Percentiles rank a stretch among this genome's conserved stretches.
These are phyloP conservation scores for Phyto melanocephala DNA, from an alignment of 2,888 invertebrate species.

Conservation along the genomic window DNA sequence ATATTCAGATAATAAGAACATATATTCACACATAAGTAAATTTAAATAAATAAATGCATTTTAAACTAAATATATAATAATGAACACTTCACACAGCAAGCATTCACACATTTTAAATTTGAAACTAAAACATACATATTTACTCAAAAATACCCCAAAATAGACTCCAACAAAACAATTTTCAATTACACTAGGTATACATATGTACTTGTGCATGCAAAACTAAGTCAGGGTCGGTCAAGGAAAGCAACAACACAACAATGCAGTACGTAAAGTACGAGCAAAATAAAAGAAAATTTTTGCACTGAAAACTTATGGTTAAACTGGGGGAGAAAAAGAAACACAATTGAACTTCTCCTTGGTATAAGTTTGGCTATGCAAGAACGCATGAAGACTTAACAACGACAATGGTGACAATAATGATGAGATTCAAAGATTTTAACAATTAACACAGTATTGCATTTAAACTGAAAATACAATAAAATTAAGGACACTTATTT, in stretches of 20 bases:
- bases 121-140: conserved; percentile 27
- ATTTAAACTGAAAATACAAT: conserved; percentile 48
- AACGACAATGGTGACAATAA: conserved; percentile 38
- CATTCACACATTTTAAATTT: not conserved
- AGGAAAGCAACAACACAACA: not conserved
- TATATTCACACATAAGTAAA: no score
- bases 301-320: not conserved
- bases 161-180: not conserved
- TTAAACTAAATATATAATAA: not conserved
- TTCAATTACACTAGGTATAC: not conserved
- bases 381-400: not conserved
- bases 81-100: not conserved
- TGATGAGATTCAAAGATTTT: conserved; percentile 49
- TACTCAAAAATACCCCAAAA: not conserved
- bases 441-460: conserved; percentile 58
- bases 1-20: no score
- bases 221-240: conserved; percentile 33
- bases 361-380: not conserved
- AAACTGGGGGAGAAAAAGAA: not conserved
- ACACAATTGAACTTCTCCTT: not conserved
- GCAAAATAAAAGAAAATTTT: not conserved
- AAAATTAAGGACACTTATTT: conserved; percentile 39
- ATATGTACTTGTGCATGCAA: no score
- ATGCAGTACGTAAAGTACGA: not conserved
- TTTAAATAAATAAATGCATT: not conserved